A percentile compares a stretch with the other conserved stretches of the same genome.
Evolutionary conservation across 2,888 invertebrate species (phyloP).

Genomic region (Thyatira batis): DNA sequence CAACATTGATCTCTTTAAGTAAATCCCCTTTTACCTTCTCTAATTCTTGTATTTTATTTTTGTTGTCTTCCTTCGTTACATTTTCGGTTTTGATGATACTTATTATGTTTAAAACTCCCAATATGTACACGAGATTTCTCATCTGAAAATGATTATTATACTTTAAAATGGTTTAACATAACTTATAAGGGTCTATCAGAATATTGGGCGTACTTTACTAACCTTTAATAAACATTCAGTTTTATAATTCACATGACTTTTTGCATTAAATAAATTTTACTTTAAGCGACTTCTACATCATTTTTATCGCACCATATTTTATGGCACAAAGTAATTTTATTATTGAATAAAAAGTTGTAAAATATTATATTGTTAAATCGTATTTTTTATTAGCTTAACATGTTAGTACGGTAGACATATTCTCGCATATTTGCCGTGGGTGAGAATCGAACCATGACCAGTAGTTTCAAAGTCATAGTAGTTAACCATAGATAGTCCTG

Average conservation of each 20-base stretch:
- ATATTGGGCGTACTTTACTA: too few species aligned
- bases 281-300: too few species aligned
- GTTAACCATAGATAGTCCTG: too few species aligned
- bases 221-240: not conserved
- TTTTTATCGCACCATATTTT: not conserved
- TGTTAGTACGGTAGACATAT: too few species aligned
- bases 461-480: too few species aligned
- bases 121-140: not conserved
- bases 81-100: not conserved
- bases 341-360: not conserved
- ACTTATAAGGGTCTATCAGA: too few species aligned
- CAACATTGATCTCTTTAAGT: constrained; percentile 40
- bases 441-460: too few species aligned
- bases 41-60: constrained; percentile 31
- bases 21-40: constrained; percentile 42
- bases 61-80: constrained; percentile 5
- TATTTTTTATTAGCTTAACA: not conserved
- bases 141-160: not conserved
- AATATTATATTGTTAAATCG: not conserved
- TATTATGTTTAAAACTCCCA: not conserved
- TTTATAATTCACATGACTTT: not conserved
- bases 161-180: too few species aligned
- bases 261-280: not conserved
- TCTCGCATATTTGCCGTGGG: too few species aligned
- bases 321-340: not conserved